phyloP scores from a whole-genome alignment of 2,888 invertebrate species.

The Aphodius sticticus region DNA sequence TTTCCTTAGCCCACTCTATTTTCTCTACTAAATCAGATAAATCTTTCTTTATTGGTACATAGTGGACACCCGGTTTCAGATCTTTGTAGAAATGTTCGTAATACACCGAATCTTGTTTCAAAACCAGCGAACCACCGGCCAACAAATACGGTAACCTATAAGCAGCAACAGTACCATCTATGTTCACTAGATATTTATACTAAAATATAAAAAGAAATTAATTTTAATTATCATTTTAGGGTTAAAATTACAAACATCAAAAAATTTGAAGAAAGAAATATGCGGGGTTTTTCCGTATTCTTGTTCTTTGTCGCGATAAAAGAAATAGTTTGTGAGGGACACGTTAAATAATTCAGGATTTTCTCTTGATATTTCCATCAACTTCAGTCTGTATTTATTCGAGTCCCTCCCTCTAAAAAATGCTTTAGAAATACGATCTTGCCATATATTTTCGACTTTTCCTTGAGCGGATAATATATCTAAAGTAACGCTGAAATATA shows the following conservation, averaged over 20 bases:
- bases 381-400: slow-evolving; percentile 80
- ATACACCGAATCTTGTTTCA: slow-evolving; percentile 94
- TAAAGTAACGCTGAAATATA: slow-evolving; percentile 71
- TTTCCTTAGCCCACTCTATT: slow-evolving; percentile 77
- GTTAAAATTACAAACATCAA: slow-evolving; percentile 74
- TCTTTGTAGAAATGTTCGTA: slow-evolving; percentile 93
- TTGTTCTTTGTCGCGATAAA: slow-evolving; percentile 84
- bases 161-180: slow-evolving; percentile 97
- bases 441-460: slow-evolving; percentile 76
- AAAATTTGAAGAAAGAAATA: slow-evolving; percentile 92
- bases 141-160: slow-evolving; percentile 93
- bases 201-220: slow-evolving; percentile 60
- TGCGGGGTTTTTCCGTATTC: slow-evolving; percentile 85
- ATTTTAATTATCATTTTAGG: neutral
- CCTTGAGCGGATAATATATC: slow-evolving; percentile 93
- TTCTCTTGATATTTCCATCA: slow-evolving; percentile 79
- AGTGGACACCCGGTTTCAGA: slow-evolving; percentile 80
- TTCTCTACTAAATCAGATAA: slow-evolving; percentile 82
- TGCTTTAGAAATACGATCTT: slow-evolving; percentile 74
- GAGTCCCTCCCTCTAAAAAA: slow-evolving; percentile 96
- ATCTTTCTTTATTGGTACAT: slow-evolving; percentile 81
- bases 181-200: slow-evolving; percentile 94
- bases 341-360: slow-evolving; percentile 86
- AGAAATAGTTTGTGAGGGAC: slow-evolving; percentile 95
- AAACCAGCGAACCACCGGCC: slow-evolving; percentile 84